Percentiles rank a stretch among this genome's conserved stretches.
These are phyloP conservation scores for Brachyopa scutellaris DNA, from an alignment of 2,888 invertebrate species.

Conservation along the genomic window DNA sequence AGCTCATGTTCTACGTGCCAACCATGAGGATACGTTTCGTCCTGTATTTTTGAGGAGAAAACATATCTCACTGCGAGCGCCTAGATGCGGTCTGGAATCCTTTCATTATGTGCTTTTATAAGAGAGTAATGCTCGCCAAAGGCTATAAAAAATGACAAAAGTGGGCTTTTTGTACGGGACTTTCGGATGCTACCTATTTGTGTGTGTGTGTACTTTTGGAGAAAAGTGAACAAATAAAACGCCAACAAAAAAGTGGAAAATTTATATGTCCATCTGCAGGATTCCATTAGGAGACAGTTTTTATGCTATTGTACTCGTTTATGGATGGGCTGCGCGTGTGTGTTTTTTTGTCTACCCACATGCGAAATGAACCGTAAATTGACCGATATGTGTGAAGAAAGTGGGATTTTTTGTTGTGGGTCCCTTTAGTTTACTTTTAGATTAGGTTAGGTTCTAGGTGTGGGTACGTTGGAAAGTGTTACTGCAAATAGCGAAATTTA, in stretches of 20 bases:
- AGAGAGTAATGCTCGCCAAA: constrained; percentile 56
- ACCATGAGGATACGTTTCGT: constrained; percentile 14
- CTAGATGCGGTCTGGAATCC: constrained; percentile 31
- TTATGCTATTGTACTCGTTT: constrained; percentile 52
- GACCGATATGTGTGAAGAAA: constrained; percentile 38
- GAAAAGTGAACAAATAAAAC: constrained; percentile 12
- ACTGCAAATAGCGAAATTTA: no score
- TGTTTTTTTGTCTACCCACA: constrained; percentile 30
- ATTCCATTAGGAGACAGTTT: constrained; percentile 69
- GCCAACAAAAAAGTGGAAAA: constrained; percentile 31
- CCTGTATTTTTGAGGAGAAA: not conserved
- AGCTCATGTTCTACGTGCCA: constrained; percentile 38
- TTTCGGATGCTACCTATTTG: not conserved
- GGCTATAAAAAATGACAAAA: constrained; percentile 68
- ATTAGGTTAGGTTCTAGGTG: no score
- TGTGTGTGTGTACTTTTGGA: not conserved
- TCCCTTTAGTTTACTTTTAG: no score
- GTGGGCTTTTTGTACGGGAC: constrained; percentile 45
- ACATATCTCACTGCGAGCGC: constrained; percentile 33
- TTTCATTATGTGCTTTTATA: constrained; percentile 40
- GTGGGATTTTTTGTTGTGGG: not conserved
- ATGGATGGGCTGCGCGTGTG: constrained; percentile 26
- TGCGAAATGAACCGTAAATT: constrained; percentile 64
- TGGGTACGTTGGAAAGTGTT: no score
- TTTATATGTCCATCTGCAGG: constrained; percentile 71